Base-by-base conservation (phyloP, 1,140 invertebrate genomes). In the Matsumurasca onukii region DNA sequence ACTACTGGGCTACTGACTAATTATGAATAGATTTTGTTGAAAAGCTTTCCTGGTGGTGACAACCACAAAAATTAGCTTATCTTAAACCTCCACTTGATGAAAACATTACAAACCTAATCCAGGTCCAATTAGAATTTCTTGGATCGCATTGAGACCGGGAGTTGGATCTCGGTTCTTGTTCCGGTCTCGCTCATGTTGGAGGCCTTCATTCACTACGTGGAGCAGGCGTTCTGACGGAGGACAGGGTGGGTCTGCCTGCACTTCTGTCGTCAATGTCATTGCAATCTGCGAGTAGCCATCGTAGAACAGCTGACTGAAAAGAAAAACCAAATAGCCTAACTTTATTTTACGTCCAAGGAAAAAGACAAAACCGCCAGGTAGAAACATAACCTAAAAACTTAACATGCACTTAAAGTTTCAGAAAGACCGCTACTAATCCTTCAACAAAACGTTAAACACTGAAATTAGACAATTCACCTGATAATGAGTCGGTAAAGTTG, bases 261-360 rank as follows among this genome's bases (percentile, higher is more conserved):
- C 88, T 25, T 89, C 79, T 67, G 88, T 86, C 1, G 92, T 88
- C 48, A 98, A 79, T 64, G 87, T 91, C 0, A 94, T 88, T 0
- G 96, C 97, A 31, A 98, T 80, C 27, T 89, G 86, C 79, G 97
- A 92, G 80, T 97, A 89, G 3, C 97, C 97, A 88, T 99, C 97
- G 75, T 95, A 94, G 77, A 91, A 92, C 15, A 95, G 78, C 79
- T 95, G 93, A 76, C 96, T 98, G 79, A 20, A 81, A 84, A 78
- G 73, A 64, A 69, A 78, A 73, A 51, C 74, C 45, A 61, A 67
- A 29, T 22, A 52, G 48, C 57, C 51, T n/a, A 51, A 59, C 15
- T 66, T 31, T 27, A 71, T 29, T 15, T 5, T 5, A 31, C 55
- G 2, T 24, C n/a, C 3, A 29, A 25, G 17, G 5, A 5, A 31